Evolutionary conservation across 2,888 invertebrate species (phyloP), one percentile per base, ranked within the genome.

Genomic region (Tetranychus truncatus): DNA sequence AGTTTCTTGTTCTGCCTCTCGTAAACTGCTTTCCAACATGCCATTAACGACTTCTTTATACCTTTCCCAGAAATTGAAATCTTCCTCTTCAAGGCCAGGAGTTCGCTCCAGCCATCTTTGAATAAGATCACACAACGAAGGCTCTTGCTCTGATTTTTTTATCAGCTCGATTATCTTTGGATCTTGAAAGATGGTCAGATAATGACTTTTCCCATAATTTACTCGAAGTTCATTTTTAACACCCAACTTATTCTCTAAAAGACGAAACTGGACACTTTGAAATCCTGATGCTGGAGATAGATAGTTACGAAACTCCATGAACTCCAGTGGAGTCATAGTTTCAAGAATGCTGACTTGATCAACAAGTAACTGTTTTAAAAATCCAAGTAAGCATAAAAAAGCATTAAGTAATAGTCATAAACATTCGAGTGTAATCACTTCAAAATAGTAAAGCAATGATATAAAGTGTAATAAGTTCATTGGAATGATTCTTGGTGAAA

Each of bases 261-360:
- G 85, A 20, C 99, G 88, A 83, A 99, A 99, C 83, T 99, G 94
- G 66, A 95, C 84, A 81, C 95, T 96, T 82, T 99, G 99, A 82
- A 99, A 99, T 1, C 99, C 99, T 0, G 97, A 97, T 0, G 97
- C 95, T 0, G 97, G 92, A 15, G 91, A 89, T 66, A 99, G 85
- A 81, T 92, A 92, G 78, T 90, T 88, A 73, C 86, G 81, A 83
- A 99, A 99, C 81, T 96, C 96, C 89, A 99, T 92, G 81, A 99
- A 99, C 84, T 99, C 99, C 76, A 96, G 84, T 0, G 99, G 96
- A 0, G 96, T 95, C 99, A 99, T 99, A 0, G 97, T 97, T 84
- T 99, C 99, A 79, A 99, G 84, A 79, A 99, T 95, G 84, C 91
- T 90, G 69, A 99, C 94, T 85, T 99, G 97, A 81, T 99, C 97